These are phyloP conservation scores for Hirtodrosophila histrioides DNA, from an alignment of 2,888 invertebrate species.

Conservation along the genomic window DNA sequence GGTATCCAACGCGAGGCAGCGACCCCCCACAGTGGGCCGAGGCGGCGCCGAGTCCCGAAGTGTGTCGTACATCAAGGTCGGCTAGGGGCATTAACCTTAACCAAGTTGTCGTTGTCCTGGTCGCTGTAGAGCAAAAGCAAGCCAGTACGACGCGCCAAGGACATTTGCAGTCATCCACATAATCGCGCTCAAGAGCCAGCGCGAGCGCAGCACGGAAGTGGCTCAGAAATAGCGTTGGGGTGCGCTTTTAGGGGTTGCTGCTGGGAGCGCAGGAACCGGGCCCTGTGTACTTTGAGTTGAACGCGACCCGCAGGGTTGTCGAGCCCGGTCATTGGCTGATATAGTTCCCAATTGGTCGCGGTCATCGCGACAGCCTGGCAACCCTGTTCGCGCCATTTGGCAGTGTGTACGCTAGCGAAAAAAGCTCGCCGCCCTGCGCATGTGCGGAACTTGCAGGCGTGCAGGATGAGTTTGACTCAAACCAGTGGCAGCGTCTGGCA, in stretches of 20 bases:
- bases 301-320: slow-evolving; percentile 49
- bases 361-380: slow-evolving; percentile 32
- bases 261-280: slow-evolving; percentile 23
- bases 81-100: slow-evolving; percentile 83
- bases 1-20: slow-evolving; percentile 30
- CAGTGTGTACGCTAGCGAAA: slow-evolving; percentile 38
- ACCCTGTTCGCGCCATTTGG: slow-evolving; percentile 44
- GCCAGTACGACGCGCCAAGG: slow-evolving; percentile 63
- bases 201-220: slow-evolving; percentile 47
- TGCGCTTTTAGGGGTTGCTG: slow-evolving; percentile 70
- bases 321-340: neutral
- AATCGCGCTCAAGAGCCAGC: slow-evolving; percentile 40
- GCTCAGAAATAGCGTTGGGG: slow-evolving; percentile 62
- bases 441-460: slow-evolving; percentile 38
- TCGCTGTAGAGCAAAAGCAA: slow-evolving; percentile 46
- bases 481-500: slow-evolving; percentile 39
- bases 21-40: slow-evolving; percentile 51
- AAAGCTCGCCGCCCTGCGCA: slow-evolving; percentile 52
- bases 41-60: slow-evolving; percentile 67
- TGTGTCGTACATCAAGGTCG: slow-evolving; percentile 82
- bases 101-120: slow-evolving; percentile 71
- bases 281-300: slow-evolving; percentile 55
- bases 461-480: slow-evolving; percentile 61
- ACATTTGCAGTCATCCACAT: slow-evolving; percentile 56
- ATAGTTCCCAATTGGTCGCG: too few relatives aligned